A percentile compares a stretch with the other conserved stretches of the same genome.
Conservation (phyloP, 2,797 vertebrate genomes). For the Phoeniculus purpureus region DNA sequence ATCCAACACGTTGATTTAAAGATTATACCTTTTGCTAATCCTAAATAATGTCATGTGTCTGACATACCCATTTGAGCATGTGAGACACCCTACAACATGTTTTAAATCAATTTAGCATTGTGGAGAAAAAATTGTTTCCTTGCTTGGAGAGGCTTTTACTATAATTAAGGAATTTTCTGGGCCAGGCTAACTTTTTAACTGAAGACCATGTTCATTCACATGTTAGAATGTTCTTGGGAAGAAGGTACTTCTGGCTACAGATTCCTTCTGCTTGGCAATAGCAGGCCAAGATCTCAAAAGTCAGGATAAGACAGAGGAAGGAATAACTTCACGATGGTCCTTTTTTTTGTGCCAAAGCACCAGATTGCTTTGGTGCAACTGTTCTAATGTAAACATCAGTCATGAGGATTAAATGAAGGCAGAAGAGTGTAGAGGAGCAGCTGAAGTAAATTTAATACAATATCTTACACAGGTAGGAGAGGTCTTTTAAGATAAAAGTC, state of each 20-base stretch:
- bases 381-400: not conserved
- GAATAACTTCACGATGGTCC: not conserved
- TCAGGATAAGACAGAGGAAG: not conserved
- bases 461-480: not conserved
- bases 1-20: conserved; percentile 53
- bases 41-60: conserved; percentile 68
- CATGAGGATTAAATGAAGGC: not conserved
- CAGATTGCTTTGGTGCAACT: not conserved
- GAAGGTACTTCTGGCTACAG: not conserved
- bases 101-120: conserved; percentile 49
- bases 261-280: not conserved
- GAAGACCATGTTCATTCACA: not conserved
- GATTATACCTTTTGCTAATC: conserved; percentile 57
- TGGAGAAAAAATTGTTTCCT: conserved; percentile 26
- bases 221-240: not conserved
- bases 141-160: not conserved
- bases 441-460: not conserved
- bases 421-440: not conserved
- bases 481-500: not conserved
- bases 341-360: not conserved
- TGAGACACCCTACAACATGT: conserved; percentile 35
- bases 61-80: conserved; percentile 57
- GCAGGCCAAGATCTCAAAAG: not conserved
- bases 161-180: not conserved
- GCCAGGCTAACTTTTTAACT: not conserved